Percentiles rank a stretch among this genome's conserved stretches.
phyloP scores from a whole-genome alignment of 2,888 invertebrate genomes.

The Noctua janthina region DNA sequence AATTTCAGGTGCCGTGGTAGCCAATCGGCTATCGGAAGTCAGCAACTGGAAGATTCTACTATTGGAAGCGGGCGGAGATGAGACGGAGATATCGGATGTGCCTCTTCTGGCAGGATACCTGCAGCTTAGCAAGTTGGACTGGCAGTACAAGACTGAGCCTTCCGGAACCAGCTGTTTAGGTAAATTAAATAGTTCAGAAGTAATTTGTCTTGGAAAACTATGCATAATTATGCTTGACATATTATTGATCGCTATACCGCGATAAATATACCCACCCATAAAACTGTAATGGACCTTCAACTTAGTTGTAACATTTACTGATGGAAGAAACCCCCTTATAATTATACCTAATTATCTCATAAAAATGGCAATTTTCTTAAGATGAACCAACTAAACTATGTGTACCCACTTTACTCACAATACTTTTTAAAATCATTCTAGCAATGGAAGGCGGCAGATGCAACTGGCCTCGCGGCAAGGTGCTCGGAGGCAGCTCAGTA shows the following conservation, averaged over 20 bases:
- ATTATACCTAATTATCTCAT: neutral
- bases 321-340: neutral
- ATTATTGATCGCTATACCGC: neutral
- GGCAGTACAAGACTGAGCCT: slow-evolving; percentile 98
- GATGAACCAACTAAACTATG: neutral
- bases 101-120: slow-evolving; percentile 96
- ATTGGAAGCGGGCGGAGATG: slow-evolving; percentile 96
- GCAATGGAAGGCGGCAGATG: slow-evolving; percentile 96
- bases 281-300: neutral
- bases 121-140: slow-evolving; percentile 96
- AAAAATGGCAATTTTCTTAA: neutral
- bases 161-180: slow-evolving; percentile 95
- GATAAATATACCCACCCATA: too few species aligned
- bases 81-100: slow-evolving; percentile 97
- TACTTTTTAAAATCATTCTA: slow-evolving; percentile 78
- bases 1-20: slow-evolving; percentile 94
- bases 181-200: slow-evolving; percentile 81
- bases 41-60: slow-evolving; percentile 95
- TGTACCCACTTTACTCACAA: neutral
- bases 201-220: neutral
- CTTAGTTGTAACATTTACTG: neutral
- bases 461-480: slow-evolving; percentile 98
- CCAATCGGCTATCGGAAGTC: slow-evolving; percentile 95
- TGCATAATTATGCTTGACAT: neutral
- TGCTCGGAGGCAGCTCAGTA: slow-evolving; percentile 96